These are phyloP conservation scores for Allacma fusca DNA, from an alignment of 2,888 invertebrate species.

Conservation along the genomic window DNA sequence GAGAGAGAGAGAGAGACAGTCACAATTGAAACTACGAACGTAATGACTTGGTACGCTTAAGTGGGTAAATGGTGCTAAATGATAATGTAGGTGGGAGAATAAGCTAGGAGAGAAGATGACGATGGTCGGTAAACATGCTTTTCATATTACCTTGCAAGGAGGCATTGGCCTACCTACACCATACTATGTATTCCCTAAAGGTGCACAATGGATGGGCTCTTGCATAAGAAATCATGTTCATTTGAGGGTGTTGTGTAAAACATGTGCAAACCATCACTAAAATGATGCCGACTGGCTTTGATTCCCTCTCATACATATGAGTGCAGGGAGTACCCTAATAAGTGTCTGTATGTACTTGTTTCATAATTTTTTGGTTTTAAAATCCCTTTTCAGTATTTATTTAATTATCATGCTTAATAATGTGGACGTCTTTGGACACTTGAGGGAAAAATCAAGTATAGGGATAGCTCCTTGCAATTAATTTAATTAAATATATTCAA, in stretches of 20 bases:
- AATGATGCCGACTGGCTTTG: constrained; percentile 11
- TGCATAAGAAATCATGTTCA: constrained; percentile 48
- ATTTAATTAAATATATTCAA: not conserved
- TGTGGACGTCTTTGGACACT: not conserved
- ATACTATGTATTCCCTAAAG: constrained; percentile 14
- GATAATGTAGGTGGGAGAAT: constrained; percentile 21
- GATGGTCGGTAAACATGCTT: constrained; percentile 38
- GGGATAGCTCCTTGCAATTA: not conserved
- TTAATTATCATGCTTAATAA: not conserved
- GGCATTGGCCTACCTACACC: constrained; percentile 47
- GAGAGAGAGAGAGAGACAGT: too few species aligned
- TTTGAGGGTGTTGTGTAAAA: constrained; percentile 43
- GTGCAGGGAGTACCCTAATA: not conserved
- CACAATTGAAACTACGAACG: not conserved
- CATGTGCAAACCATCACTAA: constrained; percentile 34
- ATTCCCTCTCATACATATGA: not conserved
- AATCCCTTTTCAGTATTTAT: constrained; percentile 16
- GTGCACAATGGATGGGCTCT: constrained; percentile 29
- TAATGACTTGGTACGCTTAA: constrained; percentile 21
- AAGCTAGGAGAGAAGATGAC: constrained; percentile 19
- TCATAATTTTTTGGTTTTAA: constrained; percentile 11
- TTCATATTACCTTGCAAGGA: constrained; percentile 46
- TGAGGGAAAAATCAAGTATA: not conserved
- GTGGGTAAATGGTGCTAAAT: constrained; percentile 35
- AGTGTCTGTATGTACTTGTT: constrained; percentile 2